Percentiles rank a stretch among this genome's conserved stretches.
Evolutionary conservation across 2,797 vertebrate species (phyloP).

Genomic region (Fringilla coelebs): DNA sequence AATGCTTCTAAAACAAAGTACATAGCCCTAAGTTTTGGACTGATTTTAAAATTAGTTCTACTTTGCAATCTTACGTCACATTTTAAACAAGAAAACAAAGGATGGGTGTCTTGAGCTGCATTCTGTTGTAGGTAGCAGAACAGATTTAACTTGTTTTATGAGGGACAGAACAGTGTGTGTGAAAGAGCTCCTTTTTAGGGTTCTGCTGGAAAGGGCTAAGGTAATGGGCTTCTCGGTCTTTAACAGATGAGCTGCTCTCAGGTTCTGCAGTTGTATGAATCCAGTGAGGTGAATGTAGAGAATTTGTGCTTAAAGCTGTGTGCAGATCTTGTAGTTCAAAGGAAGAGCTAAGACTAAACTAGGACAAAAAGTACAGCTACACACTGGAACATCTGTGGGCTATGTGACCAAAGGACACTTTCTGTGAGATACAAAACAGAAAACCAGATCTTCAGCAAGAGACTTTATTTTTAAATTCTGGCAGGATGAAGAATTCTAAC

Average conservation of each 20-base stretch:
- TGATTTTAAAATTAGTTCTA: not conserved
- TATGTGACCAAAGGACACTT: not conserved
- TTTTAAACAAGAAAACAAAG: not conserved
- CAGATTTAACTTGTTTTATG: not conserved
- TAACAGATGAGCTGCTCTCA: not conserved
- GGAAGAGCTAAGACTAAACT: not conserved
- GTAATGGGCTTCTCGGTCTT: not conserved
- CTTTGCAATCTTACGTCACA: not conserved
- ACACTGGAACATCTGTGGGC: not conserved
- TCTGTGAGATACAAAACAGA: not conserved
- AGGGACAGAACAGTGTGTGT: not conserved
- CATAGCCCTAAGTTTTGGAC: not conserved
- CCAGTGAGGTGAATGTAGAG: not conserved
- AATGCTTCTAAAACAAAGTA: not conserved
- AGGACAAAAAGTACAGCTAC: not conserved
- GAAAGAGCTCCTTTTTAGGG: not conserved
- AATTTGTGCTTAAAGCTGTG: not conserved
- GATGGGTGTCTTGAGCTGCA: not conserved
- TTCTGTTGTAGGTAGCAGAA: not conserved
- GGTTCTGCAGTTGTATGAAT: not conserved
- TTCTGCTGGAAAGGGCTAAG: not conserved
- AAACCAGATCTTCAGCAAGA: not conserved
- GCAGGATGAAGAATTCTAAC: not conserved
- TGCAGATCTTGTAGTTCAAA: not conserved
- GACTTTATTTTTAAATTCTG: not conserved